Base-by-base conservation (phyloP, 2,113 vertebrate species). In the Panurus biarmicus region DNA sequence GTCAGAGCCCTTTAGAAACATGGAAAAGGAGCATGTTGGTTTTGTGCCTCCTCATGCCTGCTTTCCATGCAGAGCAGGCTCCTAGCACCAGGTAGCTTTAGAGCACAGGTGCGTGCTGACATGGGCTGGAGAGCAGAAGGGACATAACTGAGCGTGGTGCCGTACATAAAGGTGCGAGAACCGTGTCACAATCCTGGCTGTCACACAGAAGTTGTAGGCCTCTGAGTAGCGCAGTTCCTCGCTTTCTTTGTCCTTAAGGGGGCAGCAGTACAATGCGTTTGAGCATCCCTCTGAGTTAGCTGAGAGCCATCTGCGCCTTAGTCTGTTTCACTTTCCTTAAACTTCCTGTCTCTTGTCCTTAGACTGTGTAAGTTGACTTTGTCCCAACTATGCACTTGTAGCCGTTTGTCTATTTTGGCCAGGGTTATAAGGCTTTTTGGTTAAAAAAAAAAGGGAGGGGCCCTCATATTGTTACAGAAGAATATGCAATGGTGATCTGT, bases 241-340 rank as follows among this genome's bases (percentile, higher is more conserved):
- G 0, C 61, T 56, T 45, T n/a, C 57, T 67, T 42, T 78, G 44
- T 78, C 96, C 98, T 78, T 85, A 93, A 97, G 97, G 87, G 97
- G 98, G 97, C 97, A 97, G 97, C 95, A 97, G 87, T 85, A 95
- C 82, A n/a, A 45, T 95, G 21, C 78, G 26, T 12, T 85, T 78
- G 40, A 94, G 18, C 54, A 38, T 85, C 50, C 22, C 67, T 83
- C 28, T 0, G 5, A n/a, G 17, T 70, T 13, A 22, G 23, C 47
- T 33, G 71, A 6, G 47, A 44, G 16, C 25, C n/a, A 1, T 31
- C 5, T 1, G 56, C 18, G 2, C 26, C n/a, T 40, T 18, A 1
- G 9, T 22, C n/a, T 61, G 0, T 25, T 72, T 79, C 45, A 31
- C 44, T 72, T 67, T 12, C 16, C 57, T 45, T 51, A 58, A 47